Conservation (phyloP, 2,113 vertebrate species). For the Alaudala cheleensis region DNA sequence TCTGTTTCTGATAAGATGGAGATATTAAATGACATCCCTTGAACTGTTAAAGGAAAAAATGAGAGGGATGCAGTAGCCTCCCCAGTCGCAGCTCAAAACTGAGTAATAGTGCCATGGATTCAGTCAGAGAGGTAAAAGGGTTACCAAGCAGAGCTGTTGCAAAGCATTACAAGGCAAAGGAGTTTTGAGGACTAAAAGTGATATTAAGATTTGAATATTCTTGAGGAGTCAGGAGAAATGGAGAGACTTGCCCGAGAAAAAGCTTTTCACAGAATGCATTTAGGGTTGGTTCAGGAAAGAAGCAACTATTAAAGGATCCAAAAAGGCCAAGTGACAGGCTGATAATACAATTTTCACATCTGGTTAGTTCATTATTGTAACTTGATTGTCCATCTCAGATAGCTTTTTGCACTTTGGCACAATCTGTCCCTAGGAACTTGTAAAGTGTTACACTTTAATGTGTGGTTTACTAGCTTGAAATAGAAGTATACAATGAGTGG, state of each 20-base stretch:
- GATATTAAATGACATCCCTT: not conserved
- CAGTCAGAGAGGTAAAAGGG: not conserved
- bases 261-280: not conserved
- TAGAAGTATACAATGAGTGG: not conserved
- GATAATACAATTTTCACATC: not conserved
- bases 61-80: not conserved
- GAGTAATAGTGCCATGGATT: not conserved
- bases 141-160: not conserved
- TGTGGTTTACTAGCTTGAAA: not conserved
- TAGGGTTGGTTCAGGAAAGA: not conserved
- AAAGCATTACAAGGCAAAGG: not conserved
- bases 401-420: not conserved
- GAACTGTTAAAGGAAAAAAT: not conserved
- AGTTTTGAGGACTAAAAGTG: too few species aligned
- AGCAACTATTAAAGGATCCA: not conserved
- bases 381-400: not conserved
- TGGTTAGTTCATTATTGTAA: conserved; percentile 1
- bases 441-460: not conserved
- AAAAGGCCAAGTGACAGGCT: not conserved
- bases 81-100: not conserved
- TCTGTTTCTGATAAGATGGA: not conserved
- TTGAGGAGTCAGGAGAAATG: not conserved
- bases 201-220: not conserved
- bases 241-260: not conserved
- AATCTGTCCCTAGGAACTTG: not conserved